phyloP scores from a whole-genome alignment of 2,888 invertebrate species.

The Heliconius ismenius region DNA sequence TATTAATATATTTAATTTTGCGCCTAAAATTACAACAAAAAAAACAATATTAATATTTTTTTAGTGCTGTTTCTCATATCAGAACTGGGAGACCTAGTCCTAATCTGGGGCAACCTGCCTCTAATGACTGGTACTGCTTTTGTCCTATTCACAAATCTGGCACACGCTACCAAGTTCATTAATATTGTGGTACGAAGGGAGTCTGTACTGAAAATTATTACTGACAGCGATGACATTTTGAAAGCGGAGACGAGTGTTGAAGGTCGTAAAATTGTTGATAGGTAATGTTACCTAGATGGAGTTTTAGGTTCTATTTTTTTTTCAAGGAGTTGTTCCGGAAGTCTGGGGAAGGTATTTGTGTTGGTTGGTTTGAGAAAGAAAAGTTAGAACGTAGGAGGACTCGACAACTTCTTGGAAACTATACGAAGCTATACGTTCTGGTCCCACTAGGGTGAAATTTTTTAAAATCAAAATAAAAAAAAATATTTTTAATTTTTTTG shows the following conservation, averaged over 20 bases:
- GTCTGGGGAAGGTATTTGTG: no score
- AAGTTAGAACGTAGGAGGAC: no score
- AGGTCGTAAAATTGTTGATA: slow-evolving; percentile 58
- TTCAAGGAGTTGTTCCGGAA: no score
- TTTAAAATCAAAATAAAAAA: no score
- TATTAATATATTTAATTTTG: neutral
- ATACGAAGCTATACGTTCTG: no score
- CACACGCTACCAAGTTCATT: slow-evolving; percentile 68
- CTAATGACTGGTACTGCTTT: slow-evolving; percentile 74
- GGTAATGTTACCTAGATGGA: slow-evolving; percentile 48
- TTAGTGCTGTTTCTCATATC: slow-evolving; percentile 69
- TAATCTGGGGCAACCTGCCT: slow-evolving; percentile 74
- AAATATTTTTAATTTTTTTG: no score
- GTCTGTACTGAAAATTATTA: slow-evolving; percentile 59
- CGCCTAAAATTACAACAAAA: no score
- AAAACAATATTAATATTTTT: neutral
- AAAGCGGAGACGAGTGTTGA: slow-evolving; percentile 49
- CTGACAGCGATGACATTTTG: slow-evolving; percentile 54
- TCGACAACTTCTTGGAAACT: no score
- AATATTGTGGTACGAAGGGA: slow-evolving; percentile 58
- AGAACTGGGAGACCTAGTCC: slow-evolving; percentile 58
- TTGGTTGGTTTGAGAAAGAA: no score
- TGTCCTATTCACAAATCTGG: slow-evolving; percentile 73
- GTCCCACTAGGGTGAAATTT: no score
- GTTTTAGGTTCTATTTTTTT: no score